Evolutionary conservation across 2,888 invertebrate genomes (phyloP), one percentile per base, ranked within the genome.

Genomic region (Caenorhabditis sp.): DNA sequence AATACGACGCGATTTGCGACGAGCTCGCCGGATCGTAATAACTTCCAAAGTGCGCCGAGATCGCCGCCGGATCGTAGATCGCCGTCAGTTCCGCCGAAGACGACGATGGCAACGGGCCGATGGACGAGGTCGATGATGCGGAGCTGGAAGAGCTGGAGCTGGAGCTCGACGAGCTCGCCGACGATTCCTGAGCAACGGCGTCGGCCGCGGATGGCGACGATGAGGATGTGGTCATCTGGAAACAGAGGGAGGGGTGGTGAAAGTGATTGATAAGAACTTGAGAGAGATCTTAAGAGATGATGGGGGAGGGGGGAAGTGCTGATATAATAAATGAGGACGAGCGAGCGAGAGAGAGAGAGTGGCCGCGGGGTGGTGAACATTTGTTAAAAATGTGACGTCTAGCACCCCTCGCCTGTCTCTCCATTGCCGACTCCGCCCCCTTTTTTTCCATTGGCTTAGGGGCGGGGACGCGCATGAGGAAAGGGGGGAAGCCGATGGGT

Each of bases 301-400:
- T 35, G 26, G n/a, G 38, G 51, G 49, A 51, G 51, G n/a, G 35
- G n/a, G 41, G 16, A 54, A 35, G 68, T 54, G 68, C 44, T 75
- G 76, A 76, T 76, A 76, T 76, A 76, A 76, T 79, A 79, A 79
- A 79, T 79, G 79, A 79, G 47, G 61, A 51, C 26, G 22, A n/a
- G 44, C 47, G 47, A 51, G 58, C 56, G 70, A 28, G 56, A 12
- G 14, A 31, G 35, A 4, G 24, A 22, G 31, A 14, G 14, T 7
- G 44, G 31, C 31, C 8, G 31, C 31, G 16, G 41, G 28, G 63
- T 68, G 22, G 56, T 49, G 75, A 79, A 70, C 79, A 79, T 79
- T 79, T 79, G 79, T 79, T 79, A 79, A 79, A 74, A 79, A 79
- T 79, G 79, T 76, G 76, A 64, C 58, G 59, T 66, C 47, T 75